A percentile compares a stretch with the other conserved stretches of the same genome.
phyloP scores from a whole-genome alignment of 2,113 vertebrate species.

The Corapipo altera region DNA sequence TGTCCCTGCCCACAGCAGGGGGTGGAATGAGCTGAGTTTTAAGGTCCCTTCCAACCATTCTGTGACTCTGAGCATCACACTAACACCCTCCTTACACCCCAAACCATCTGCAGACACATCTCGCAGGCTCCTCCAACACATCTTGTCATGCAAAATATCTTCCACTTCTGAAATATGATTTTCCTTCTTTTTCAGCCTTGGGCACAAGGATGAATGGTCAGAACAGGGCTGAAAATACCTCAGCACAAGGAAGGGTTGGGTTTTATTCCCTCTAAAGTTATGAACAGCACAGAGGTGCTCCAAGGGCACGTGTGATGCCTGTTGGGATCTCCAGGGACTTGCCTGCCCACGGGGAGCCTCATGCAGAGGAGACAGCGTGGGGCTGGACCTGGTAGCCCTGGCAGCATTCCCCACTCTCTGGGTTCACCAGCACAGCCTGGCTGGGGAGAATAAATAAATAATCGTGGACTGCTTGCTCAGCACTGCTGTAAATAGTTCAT shows the following conservation, averaged over 20 bases:
- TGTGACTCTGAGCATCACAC: background rate
- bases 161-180: accelerated
- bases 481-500: conserved; percentile 9
- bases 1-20: background rate
- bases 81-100: background rate
- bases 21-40: background rate
- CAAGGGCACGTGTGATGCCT: background rate
- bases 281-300: background rate
- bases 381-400: background rate
- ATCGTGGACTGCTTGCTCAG: background rate
- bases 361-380: accelerated
- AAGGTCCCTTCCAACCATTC: background rate
- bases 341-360: background rate
- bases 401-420: background rate
- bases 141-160: background rate
- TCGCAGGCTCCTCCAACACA: background rate
- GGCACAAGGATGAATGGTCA: background rate
- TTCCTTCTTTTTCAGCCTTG: background rate
- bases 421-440: background rate
- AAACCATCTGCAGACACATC: background rate
- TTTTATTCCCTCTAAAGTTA: background rate
- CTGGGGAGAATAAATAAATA: conserved; percentile 40
- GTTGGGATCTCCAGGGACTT: background rate
- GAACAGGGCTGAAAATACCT: background rate
- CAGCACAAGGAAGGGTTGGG: background rate